These are phyloP conservation scores for Machaerirhynchus nigripectus DNA, from an alignment of 2,113 vertebrate genomes.

Conservation along the genomic window DNA sequence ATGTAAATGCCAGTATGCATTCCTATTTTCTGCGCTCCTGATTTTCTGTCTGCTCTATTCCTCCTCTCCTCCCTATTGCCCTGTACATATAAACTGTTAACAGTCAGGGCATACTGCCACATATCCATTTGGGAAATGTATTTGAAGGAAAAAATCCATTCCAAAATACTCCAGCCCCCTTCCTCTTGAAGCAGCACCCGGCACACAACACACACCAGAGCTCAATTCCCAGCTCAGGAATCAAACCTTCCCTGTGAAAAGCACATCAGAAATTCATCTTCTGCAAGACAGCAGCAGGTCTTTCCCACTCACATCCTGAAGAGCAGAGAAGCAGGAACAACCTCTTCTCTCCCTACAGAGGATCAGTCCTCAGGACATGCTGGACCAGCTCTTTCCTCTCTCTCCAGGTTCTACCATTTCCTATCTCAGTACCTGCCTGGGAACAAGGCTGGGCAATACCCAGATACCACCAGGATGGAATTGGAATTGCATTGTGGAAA, in stretches of 20 bases:
- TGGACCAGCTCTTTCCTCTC: rapidly evolving
- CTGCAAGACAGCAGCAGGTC: not conserved
- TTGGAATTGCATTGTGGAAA: not conserved
- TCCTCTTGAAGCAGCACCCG: not conserved
- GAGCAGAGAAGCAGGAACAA: not conserved
- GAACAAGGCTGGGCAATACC: not conserved
- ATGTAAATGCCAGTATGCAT: not conserved
- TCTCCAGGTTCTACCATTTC: not conserved
- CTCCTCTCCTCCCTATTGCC: not conserved
- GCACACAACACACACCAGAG: not conserved
- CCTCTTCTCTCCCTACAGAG: not conserved
- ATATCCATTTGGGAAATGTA: not conserved
- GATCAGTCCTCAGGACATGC: not conserved
- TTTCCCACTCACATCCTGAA: not conserved
- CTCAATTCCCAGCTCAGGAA: not conserved
- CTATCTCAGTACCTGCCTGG: rapidly evolving
- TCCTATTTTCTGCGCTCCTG: not conserved
- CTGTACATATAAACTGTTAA: not conserved
- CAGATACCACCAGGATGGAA: not conserved
- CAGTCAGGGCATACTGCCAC: not conserved
- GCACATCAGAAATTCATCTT: not conserved
- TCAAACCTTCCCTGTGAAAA: not conserved
- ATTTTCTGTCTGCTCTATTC: not conserved
- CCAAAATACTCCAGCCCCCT: not conserved
- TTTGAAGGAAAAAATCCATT: not conserved